A percentile compares a stretch with the other conserved stretches of the same genome.
Conservation (phyloP, 2,797 vertebrate species). For the Oreochromis grahami region DNA sequence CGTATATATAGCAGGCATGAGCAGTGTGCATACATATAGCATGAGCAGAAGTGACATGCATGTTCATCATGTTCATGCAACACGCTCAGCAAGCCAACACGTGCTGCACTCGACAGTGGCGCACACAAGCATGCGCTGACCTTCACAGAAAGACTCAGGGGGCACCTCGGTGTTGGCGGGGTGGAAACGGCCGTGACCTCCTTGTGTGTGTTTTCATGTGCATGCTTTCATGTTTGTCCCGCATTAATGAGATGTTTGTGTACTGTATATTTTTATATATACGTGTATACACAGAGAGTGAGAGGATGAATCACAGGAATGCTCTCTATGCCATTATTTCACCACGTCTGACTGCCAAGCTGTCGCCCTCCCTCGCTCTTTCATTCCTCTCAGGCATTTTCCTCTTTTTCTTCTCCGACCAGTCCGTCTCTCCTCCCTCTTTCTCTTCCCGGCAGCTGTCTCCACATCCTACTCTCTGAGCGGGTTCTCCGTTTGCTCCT, state of each 20-base stretch:
- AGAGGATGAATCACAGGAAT: constrained; percentile 33
- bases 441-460: constrained; percentile 28
- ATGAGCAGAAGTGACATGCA: constrained; percentile 25
- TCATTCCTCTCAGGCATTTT: constrained; percentile 20
- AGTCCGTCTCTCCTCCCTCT: constrained; percentile 31
- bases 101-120: constrained; percentile 18
- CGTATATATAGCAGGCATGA: background rate
- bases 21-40: background rate
- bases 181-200: constrained; percentile 42
- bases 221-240: constrained; percentile 2
- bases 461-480: constrained; percentile 21
- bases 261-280: background rate
- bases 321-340: constrained; percentile 35
- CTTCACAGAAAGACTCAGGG: constrained; percentile 56
- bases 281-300: background rate
- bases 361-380: background rate
- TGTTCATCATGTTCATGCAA: constrained; percentile 23
- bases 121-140: constrained; percentile 55
- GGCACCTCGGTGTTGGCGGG: constrained; percentile 44
- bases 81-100: constrained; percentile 3
- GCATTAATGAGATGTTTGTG: background rate
- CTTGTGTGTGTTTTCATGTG: constrained; percentile 1
- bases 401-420: constrained; percentile 18
- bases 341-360: constrained; percentile 39
- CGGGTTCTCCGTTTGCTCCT: constrained; percentile 24